phyloP scores from a whole-genome alignment of 2,888 invertebrate species.

The Hermaeophaga mercurialis region DNA sequence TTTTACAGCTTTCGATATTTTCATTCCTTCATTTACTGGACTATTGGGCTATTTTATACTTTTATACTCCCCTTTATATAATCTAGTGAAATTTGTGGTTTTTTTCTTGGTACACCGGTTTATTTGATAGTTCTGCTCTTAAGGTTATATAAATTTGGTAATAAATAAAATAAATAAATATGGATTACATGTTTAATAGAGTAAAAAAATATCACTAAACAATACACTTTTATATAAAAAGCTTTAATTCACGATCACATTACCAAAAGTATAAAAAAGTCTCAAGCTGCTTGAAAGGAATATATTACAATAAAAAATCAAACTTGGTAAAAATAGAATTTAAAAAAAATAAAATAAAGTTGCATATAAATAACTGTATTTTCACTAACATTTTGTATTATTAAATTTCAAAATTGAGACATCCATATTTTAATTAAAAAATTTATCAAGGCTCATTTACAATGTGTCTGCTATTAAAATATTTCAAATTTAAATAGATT shows the following conservation, averaged over 20 bases:
- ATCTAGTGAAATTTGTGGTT: too few relatives aligned
- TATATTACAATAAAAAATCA: constrained; percentile 44
- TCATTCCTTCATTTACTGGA: too few relatives aligned
- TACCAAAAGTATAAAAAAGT: constrained; percentile 52
- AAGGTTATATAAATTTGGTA: background rate
- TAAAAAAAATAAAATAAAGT: constrained; percentile 36
- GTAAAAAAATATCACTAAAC: constrained; percentile 59
- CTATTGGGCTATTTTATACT: too few relatives aligned
- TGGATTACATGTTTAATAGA: constrained; percentile 58
- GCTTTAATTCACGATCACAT: constrained; percentile 58
- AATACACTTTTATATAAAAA: constrained; percentile 57
- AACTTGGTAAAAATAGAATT: constrained; percentile 39
- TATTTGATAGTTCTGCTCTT: too few relatives aligned
- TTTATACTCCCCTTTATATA: too few relatives aligned
- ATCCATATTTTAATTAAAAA: constrained; percentile 51
- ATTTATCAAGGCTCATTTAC: constrained; percentile 42
- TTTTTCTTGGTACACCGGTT: too few relatives aligned
- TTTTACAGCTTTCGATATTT: too few relatives aligned
- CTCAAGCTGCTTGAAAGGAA: constrained; percentile 44
- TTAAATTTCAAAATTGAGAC: constrained; percentile 50
- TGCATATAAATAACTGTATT: constrained; percentile 43
- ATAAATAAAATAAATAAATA: constrained; percentile 25
- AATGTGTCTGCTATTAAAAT: constrained; percentile 42
- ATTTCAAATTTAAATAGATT: constrained; percentile 35
- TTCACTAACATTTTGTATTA: constrained; percentile 45